Evolutionary conservation across 2,113 vertebrate genomes (phyloP).

Genomic region (Hippoglossus stenolepis): DNA sequence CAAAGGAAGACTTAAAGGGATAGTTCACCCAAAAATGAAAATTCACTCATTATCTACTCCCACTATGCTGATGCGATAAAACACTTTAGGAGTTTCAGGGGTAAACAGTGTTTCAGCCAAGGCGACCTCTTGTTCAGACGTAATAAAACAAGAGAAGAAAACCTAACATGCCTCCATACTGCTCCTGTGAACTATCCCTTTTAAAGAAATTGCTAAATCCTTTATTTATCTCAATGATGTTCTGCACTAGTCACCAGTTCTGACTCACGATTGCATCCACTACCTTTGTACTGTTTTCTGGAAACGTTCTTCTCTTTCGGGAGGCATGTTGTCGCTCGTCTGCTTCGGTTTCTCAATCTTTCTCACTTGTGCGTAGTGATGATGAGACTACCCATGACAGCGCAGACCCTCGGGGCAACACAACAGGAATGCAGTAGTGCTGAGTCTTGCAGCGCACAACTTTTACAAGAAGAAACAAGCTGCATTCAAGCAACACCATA

Average conservation of each 20-base stretch:
- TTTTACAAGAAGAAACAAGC: constrained; percentile 21
- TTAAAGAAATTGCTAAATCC: neutral
- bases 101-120: too few relatives aligned
- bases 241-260: neutral
- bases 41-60: too few relatives aligned
- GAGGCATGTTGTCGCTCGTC: constrained; percentile 59
- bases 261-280: neutral
- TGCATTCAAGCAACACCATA: neutral
- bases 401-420: constrained; percentile 39
- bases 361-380: neutral
- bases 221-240: neutral
- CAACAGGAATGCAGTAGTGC: constrained; percentile 58
- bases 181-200: too few relatives aligned
- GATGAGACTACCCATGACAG: constrained; percentile 17
- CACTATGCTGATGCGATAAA: too few relatives aligned
- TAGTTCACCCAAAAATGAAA: neutral
- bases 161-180: too few relatives aligned
- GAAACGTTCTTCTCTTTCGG: neutral
- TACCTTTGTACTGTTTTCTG: neutral
- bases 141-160: too few relatives aligned
- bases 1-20: neutral
- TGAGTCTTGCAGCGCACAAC: constrained; percentile 45
- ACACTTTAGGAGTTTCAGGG: too few relatives aligned
- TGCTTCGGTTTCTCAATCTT: constrained; percentile 46
- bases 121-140: too few relatives aligned